A percentile compares a stretch with the other conserved stretches of the same genome.
These are phyloP conservation scores for Himalopsyche tibetana DNA, from an alignment of 2,888 invertebrate genomes.

Conservation along the genomic window DNA sequence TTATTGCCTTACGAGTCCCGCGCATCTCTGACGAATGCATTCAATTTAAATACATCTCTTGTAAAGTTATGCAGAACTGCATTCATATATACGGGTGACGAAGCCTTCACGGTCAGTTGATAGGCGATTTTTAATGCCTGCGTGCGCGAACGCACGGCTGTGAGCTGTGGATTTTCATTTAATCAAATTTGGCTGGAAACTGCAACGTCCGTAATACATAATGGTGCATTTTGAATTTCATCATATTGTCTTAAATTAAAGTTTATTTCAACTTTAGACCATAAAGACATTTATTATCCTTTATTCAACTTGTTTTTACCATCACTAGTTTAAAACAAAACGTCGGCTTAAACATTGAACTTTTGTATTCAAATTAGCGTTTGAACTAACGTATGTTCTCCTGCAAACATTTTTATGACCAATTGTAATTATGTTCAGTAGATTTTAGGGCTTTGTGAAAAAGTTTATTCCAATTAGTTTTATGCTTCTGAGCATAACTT, in stretches of 20 bases:
- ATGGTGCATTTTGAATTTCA: no score
- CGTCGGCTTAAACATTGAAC: background rate
- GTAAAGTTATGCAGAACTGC: background rate
- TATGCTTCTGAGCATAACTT: background rate
- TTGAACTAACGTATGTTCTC: background rate
- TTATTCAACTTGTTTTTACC: no score
- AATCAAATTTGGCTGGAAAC: no score
- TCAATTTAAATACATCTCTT: background rate
- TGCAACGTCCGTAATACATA: no score
- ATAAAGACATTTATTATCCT: no score
- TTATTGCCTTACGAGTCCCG: background rate
- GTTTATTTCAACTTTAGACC: no score
- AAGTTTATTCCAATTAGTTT: background rate
- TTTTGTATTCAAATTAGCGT: background rate
- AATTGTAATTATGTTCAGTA: background rate
- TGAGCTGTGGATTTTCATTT: no score
- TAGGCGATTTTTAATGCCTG: no score
- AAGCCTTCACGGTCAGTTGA: background rate
- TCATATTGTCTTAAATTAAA: no score
- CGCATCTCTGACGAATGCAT: constrained; percentile 7
- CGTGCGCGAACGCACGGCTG: no score
- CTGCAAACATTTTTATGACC: background rate
- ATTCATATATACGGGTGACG: background rate
- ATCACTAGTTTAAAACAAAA: background rate
- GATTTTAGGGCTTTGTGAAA: background rate